phyloP scores from a whole-genome alignment of 2,113 vertebrate genomes.

The Podarcis cretensis region DNA sequence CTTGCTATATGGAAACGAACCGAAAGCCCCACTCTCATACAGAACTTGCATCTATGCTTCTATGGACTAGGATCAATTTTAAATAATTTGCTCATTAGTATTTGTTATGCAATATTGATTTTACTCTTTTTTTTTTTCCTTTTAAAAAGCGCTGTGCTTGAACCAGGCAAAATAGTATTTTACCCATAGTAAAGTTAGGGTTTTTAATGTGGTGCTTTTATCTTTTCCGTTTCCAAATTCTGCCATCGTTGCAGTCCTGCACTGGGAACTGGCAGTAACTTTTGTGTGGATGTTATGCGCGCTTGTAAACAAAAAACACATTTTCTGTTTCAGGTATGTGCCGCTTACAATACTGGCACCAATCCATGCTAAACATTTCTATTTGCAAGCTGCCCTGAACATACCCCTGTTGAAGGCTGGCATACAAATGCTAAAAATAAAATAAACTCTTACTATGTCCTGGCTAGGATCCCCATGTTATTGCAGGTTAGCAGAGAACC shows the following conservation, averaged over 20 bases:
- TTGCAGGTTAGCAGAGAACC: background rate
- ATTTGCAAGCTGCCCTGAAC: background rate
- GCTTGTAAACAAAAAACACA: background rate
- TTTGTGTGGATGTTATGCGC: background rate
- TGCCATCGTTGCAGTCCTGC: background rate
- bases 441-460: slow-evolving; percentile 45
- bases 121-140: background rate
- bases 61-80: background rate
- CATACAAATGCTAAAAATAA: background rate
- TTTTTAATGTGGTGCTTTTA: background rate
- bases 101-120: background rate
- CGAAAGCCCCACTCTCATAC: background rate
- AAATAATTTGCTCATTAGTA: background rate
- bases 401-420: slow-evolving; percentile 35
- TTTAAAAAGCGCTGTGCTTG: background rate
- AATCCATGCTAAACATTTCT: background rate
- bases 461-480: slow-evolving; percentile 9
- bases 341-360: background rate
- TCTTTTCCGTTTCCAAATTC: background rate
- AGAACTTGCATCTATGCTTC: background rate
- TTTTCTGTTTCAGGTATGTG: background rate
- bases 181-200: background rate
- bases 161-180: background rate
- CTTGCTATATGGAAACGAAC: background rate
- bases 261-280: background rate